A percentile compares a stretch with the other conserved stretches of the same genome.
These are phyloP conservation scores for Acanthococcus lagerstroemiae DNA, from an alignment of 2,888 invertebrate species.

Conservation along the genomic window DNA sequence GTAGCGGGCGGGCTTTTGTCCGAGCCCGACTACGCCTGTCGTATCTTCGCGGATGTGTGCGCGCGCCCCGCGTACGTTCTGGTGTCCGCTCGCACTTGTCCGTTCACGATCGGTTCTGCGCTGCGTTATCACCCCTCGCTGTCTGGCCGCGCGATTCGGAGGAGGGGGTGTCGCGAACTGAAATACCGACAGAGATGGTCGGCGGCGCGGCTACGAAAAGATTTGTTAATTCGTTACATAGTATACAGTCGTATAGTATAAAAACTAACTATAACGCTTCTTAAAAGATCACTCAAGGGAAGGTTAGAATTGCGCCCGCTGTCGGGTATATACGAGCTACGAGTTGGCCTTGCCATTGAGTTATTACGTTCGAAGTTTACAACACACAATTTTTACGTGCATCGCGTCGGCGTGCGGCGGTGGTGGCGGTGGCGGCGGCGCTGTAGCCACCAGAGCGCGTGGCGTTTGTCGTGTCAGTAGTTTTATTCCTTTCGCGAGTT, in stretches of 20 bases:
- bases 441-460: conserved; percentile 1
- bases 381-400: not conserved
- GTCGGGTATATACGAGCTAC: too few species aligned
- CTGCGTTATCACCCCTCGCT: not conserved
- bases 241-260: too few species aligned
- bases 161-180: not conserved
- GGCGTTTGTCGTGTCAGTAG: conserved; percentile 2
- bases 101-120: too few species aligned
- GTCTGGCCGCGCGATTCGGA: not conserved
- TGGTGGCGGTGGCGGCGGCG: not conserved
- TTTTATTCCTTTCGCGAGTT: conserved; percentile 26
- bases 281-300: not conserved
- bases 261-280: not conserved
- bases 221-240: not conserved
- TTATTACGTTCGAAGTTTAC: conserved; percentile 24
- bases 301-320: not conserved
- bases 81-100: too few species aligned
- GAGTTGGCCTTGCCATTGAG: conserved; percentile 28
- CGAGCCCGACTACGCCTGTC: too few species aligned
- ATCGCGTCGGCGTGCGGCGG: conserved; percentile 1
- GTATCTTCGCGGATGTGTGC: too few species aligned
- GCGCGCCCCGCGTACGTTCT: too few species aligned
- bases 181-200: not conserved
- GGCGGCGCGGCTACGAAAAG: not conserved
- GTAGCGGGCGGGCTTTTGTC: too few species aligned